Base-by-base conservation (phyloP, 1,140 invertebrate genomes). In the Dendrolimus kikuchii region DNA sequence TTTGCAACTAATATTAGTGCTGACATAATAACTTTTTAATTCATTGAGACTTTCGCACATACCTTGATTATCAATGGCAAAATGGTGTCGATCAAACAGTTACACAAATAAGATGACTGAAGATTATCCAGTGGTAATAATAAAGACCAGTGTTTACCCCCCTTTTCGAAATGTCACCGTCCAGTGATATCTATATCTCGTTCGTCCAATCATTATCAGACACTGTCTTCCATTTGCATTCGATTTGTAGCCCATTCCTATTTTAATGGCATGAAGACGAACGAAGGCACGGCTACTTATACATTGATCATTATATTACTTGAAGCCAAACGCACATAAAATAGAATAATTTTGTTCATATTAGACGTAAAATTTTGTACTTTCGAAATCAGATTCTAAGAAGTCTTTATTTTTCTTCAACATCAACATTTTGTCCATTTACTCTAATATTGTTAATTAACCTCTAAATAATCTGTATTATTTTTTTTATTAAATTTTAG, bases 251-350 rank as follows among this genome's bases (percentile, higher is more conserved):
- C 62, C 67, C 61, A 51, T 53, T 68, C 64, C 68, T 57, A 66
- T 60, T 64, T 59, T 62, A 51, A 77, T 74, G 67, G 67, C 64
- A 74, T 73, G 66, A 78, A 77, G 75, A 81, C 72, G 77, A 79
- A 77, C 81, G 82, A 86, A 86, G 82, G 80, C 82, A 82, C 82
- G 76, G 74, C 82, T 82, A 81, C 77, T 80, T 76, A 77, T 69
- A 83, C 70, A 77, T 71, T 76, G 74, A 77, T 77, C 71, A 72
- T 71, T 65, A 67, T 68, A 53, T 49, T 71, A 62, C 64, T 62
- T 71, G 74, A 82, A 86, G 81, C 82, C 79, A 80, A 81, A 82
- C 77, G 74, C 73, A 82, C 77, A 77, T 81, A 84, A 71, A 83
- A 76, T 82, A 81, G 70, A 48, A 7, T 48, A 42, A 36, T 51